Base-by-base conservation (phyloP, 1,140 invertebrate species). In the Bombus balteatus region DNA sequence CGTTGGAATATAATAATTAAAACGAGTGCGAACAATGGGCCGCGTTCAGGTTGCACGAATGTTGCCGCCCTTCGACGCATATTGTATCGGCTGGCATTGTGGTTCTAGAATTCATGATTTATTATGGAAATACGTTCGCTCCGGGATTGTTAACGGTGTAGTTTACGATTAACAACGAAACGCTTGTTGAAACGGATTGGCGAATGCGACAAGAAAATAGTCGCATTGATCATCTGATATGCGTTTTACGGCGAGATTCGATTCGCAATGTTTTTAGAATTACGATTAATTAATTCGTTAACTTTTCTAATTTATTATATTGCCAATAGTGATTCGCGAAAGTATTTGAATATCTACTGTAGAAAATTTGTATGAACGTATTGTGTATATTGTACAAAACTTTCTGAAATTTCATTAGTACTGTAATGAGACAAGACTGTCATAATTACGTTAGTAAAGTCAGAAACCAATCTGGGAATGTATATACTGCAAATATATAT, bases 1-100 rank as follows among this genome's bases (percentile, higher is more conserved):
- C 73, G 73, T 59, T 62, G 34, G 65, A 39, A 83, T 78, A 83
- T 83, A 83, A 83, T 83, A 70, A 83, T 83, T 70, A 78, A 83
- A 83, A 83, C 62, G 71, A 62, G 57, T 10, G 28, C 25, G 65
- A 47, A 78, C 62, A 83, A 77, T 70, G 47, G 74, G 9, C 28
- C 3, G 53, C 34, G 47, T 32, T 53, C 34, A 57, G 74, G 28
- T 18, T 28, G 57, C 65, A 37, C 73, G 74, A 77, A 66, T 70
- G 47, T 53, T 78, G 53, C 66, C 59, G 82, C 74, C 82, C 82
- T 83, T 83, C 81, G 72, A 39, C 41, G 82, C 37, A 34, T 39
- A 77, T 78, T 83, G 82, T 83, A 78, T 77, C 74, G 43, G n/a
- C 37, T 12, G n/a, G 62, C 47, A 83, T 83, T 83, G 81, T 78